Conservation (phyloP, 1,140 invertebrate genomes). For the Marisa cornuarietis region DNA sequence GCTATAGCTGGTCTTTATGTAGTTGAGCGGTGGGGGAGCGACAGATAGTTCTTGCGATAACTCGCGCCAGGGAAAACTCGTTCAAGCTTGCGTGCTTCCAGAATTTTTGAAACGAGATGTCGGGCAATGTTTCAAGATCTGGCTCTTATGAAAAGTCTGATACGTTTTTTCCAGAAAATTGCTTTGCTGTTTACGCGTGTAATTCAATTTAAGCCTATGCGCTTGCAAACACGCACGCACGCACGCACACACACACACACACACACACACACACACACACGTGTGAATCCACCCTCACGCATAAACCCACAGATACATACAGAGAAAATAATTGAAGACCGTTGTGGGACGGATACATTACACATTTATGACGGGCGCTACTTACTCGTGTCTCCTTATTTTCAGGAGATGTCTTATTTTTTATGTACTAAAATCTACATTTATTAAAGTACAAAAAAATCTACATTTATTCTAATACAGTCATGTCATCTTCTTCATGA, state of each 20-base stretch:
- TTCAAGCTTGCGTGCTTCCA: neutral
- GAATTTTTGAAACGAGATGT: no score
- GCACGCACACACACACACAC: slow-evolving; percentile 5
- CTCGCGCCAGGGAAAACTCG: neutral
- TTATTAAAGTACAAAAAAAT: neutral
- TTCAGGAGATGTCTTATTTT: neutral
- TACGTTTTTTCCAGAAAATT: no score
- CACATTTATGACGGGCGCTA: no score
- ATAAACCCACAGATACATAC: neutral
- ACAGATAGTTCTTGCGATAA: no score
- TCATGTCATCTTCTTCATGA: no score
- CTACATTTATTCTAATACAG: neutral
- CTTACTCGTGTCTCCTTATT: no score
- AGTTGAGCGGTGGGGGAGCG: neutral
- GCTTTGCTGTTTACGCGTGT: neutral
- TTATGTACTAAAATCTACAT: neutral
- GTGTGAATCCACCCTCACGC: neutral
- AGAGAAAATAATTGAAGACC: neutral
- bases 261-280: slow-evolving; percentile 10
- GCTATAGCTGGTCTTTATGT: neutral
- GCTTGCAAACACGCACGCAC: neutral
- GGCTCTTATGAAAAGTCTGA: no score
- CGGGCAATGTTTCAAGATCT: neutral
- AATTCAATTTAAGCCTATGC: neutral
- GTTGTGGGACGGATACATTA: neutral